Conservation (phyloP, 2,113 vertebrate species). For the Pica pica region DNA sequence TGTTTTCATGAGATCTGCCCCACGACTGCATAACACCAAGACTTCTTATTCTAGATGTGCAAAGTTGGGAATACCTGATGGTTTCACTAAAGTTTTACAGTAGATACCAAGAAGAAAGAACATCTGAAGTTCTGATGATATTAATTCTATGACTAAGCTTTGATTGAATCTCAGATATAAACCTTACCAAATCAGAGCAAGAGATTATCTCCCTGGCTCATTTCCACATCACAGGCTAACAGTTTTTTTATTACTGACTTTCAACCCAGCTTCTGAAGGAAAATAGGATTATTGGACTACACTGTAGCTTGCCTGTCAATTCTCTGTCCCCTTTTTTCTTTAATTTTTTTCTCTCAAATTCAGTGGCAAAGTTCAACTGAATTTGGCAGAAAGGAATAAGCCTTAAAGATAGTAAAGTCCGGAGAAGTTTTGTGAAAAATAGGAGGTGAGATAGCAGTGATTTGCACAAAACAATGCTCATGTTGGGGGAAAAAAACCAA, state of each 20-base stretch:
- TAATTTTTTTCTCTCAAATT: background rate
- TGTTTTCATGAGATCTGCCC: background rate
- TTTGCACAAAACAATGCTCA: background rate
- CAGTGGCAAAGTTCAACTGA: background rate
- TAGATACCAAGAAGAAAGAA: background rate
- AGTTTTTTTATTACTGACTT: background rate
- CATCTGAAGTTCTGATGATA: background rate
- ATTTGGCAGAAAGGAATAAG: background rate
- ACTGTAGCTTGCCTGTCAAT: background rate
- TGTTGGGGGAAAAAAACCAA: background rate
- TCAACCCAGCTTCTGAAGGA: background rate
- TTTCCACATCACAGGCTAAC: background rate
- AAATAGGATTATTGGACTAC: background rate
- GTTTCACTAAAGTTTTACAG: background rate
- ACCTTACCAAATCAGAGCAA: background rate
- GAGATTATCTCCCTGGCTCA: background rate
- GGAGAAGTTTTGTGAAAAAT: background rate
- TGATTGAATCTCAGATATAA: background rate
- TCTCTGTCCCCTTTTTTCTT: background rate
- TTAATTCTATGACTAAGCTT: background rate
- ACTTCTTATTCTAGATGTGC: background rate
- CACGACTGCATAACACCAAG: background rate
- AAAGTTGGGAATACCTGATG: background rate
- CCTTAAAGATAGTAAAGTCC: background rate
- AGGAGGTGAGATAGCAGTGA: background rate